Conservation (phyloP, 2,797 vertebrate species). For the Ctenochaetus hawaiiensis region DNA sequence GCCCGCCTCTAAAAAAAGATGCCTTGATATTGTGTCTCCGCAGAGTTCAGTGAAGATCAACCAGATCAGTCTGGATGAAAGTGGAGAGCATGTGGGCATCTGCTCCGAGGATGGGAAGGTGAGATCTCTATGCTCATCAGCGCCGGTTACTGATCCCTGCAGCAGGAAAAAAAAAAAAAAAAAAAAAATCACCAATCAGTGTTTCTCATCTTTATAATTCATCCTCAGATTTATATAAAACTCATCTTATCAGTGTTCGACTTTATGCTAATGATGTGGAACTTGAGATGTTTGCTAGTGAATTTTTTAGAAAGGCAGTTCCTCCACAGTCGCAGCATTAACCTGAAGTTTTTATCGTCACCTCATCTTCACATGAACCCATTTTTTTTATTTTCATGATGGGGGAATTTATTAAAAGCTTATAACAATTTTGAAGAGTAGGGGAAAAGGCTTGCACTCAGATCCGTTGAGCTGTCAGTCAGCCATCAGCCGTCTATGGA, state of each 20-base stretch:
- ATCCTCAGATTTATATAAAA: conserved; percentile 54
- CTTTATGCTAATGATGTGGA: conserved; percentile 70
- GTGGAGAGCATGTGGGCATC: conserved; percentile 96
- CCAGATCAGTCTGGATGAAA: conserved; percentile 99
- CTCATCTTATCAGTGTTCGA: conserved; percentile 63
- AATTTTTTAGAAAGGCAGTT: conserved; percentile 47
- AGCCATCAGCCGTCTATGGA: conserved; percentile 77
- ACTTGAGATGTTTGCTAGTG: conserved; percentile 31
- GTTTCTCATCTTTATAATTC: conserved; percentile 74
- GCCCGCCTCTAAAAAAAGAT: conserved; percentile 51
- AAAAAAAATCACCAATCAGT: conserved; percentile 52
- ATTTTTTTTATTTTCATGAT: conserved; percentile 57
- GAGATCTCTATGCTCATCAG: conserved; percentile 74
- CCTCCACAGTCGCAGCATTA: conserved; percentile 47
- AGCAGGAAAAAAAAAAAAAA: conserved; percentile 33
- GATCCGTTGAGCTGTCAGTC: conserved; percentile 76
- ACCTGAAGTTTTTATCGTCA: conserved; percentile 61
- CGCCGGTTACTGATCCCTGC: conserved; percentile 63
- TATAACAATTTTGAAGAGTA: conserved; percentile 63
- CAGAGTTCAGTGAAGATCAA: conserved; percentile 99
- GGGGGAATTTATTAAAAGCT: conserved; percentile 70
- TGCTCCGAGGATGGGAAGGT: conserved; percentile 99
- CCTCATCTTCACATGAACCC: conserved; percentile 59
- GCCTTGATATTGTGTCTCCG: conserved; percentile 70
- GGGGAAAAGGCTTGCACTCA: conserved; percentile 61